A percentile compares a stretch with the other conserved stretches of the same genome.
phyloP scores from a whole-genome alignment of 1,140 invertebrate species.

The Drosophila busckii region DNA sequence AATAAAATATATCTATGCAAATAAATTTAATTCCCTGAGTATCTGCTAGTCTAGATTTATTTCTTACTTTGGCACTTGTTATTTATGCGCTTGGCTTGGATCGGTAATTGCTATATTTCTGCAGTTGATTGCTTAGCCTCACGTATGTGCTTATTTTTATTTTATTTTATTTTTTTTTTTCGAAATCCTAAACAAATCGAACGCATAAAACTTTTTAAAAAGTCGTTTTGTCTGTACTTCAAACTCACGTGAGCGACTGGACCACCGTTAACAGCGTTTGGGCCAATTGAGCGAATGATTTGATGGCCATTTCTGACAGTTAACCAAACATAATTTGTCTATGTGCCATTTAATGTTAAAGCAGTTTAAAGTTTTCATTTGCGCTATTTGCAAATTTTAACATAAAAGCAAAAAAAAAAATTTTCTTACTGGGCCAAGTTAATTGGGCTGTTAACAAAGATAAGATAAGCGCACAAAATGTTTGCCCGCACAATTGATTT shows the following conservation, averaged over 20 bases:
- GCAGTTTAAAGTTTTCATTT: constrained; percentile 5
- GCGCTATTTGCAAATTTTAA: constrained; percentile 13
- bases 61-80: not conserved
- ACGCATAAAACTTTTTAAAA: constrained; percentile 46
- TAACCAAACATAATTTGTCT: constrained; percentile 62
- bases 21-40: no score
- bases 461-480: no score
- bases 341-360: constrained; percentile 25
- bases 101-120: constrained; percentile 47
- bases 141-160: constrained; percentile 11
- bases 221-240: constrained; percentile 51
- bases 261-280: constrained; percentile 4
- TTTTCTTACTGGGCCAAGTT: no score
- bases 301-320: constrained; percentile 43
- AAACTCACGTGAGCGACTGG: constrained; percentile 46
- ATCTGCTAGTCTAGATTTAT: not conserved
- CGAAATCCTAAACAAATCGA: constrained; percentile 23
- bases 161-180: constrained; percentile 14
- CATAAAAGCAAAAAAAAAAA: no score
- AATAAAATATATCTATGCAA: no score
- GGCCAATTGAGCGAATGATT: constrained; percentile 37
- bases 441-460: no score
- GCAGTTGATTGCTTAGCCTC: constrained; percentile 30
- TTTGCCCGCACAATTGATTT: no score
- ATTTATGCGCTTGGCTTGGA: constrained; percentile 23